Base-by-base conservation (phyloP, 2,113 vertebrate genomes). In the Paraplagusia blochii region DNA sequence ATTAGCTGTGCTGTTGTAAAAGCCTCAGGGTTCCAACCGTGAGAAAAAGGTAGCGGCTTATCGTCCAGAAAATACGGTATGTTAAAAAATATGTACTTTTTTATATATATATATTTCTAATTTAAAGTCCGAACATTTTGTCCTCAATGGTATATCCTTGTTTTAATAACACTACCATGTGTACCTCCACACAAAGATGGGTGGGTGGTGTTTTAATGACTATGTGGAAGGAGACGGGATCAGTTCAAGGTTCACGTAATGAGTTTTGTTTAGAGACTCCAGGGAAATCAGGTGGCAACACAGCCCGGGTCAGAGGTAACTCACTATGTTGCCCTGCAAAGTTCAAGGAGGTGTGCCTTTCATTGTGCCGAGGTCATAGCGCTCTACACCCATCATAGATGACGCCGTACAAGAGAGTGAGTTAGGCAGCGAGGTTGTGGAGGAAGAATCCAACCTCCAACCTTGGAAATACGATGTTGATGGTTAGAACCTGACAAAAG, bases 281-380 rank as follows among this genome's bases (percentile, higher is more conserved):
- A 9, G 83, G 87, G 88, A 89, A 89, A 88, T 89, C 80, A 87
- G 72, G 63, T 58, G 68, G 78, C 63, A 36, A 46, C 17, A 42
- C 52, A 14, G 34, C 44, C 7, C 22, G 62, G 81, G 64, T 83
- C 74, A 34, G 1, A 10, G 19, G 43, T 76, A 73, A 55, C 40
- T 38, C 44, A 52, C 14, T 14, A 15, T 44, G 70, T 59, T 19
- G 39, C 71, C 69, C 63, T 14, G 35, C 45, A 48, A 36, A 72
- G 81, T 79, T 82, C 72, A 83, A 82, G 73, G 76, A 77, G 63
- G 58, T 6, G 0, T 47, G 54, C 55, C 60, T 46, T 38, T 68
- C 38, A 56, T 76, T 72, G 74, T 69, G 63, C 50, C 0, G 46
- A 39, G 78, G 79, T 85, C 77, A 87, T 68, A 74, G 75, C 15